Evolutionary conservation across 2,888 invertebrate species (phyloP), one percentile per base, ranked within the genome.

Genomic region (Zootermopsis nevadensis): DNA sequence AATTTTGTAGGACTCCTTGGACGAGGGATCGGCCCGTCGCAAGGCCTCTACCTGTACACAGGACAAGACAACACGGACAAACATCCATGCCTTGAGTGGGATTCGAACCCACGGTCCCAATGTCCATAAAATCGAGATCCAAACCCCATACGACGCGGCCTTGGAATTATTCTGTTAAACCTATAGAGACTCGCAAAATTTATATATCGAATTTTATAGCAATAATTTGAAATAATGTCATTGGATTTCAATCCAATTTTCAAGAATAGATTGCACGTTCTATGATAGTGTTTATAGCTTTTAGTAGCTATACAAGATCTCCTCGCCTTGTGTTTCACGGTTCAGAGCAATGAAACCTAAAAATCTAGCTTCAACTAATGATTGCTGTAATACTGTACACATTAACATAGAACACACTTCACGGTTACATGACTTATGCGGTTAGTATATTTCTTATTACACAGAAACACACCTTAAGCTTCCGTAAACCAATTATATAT

Each of bases 321-420:
- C 19, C 48, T 48, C 48, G 48, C 48, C 48, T 19, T 48, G 19
- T 19, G 33, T 1, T 69, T 69, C 69, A 69, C 69, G 33, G 69
- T 69, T 69, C 33, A 35, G 31, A 33, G 69, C 69, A 33, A 6
- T 69, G 69, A 33, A 69, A 2, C 66, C 12, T 6, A 33, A 33
- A 33, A 33, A 69, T 33, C 42, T 38, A 42, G 24, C 33, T 42
- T 22, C 74, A 42, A 24, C 27, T 27, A 27, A 12, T 60, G 60
- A 2, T 6, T 27, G n/a, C 60, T 60, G n/a, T 27, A 60, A 1
- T n/a, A 27, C n/a, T 74, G 38, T 42, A 74, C 74, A 38, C 74
- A 74, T 74, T 74, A 74, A 74, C 74, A 74, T 74, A 74, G 74
- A 74, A 1, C 33, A 35, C 19, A 8, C 38, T 74, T 74, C 74